Base-by-base conservation (phyloP, 2,888 invertebrate genomes). In the Gastrophysa polygoni region DNA sequence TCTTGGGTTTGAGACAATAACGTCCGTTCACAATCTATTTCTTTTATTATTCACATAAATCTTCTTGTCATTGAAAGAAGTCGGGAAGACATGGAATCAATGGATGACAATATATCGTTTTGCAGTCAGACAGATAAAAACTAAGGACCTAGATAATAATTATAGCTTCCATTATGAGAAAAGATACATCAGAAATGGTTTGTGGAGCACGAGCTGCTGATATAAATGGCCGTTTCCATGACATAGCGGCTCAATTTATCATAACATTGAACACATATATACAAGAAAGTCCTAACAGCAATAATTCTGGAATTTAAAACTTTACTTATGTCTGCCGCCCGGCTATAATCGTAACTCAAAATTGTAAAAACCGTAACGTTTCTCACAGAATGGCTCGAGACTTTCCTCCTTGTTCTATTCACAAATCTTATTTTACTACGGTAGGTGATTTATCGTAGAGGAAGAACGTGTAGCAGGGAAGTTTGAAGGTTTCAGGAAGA, bases 341-440 rank as follows among this genome's bases (percentile, higher is more conserved):
- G 67, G 70, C 71, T 71, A 73, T 73, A 73, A 73, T 72, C 70
- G 71, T 73, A 73, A 72, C 62, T 73, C 72, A 73, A 71, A 71
- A 68, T 72, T 58, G 66, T 67, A 72, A 72, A 73, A 72, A 70
- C 63, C 28, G 11, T 54, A 54, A 57, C 54, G 52, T 62, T 57
- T 59, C 63, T 59, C 46, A 51, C 56, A 50, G 63, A 63, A 63
- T 32, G 55, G 63, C 46, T 59, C 44, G 38, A 58, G 54, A 55
- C 55, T 59, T 63, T 59, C 52, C 46, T 43, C 14, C 43, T 46
- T 21, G 18, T 47, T 34, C 50, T 54, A 21, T 58, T 34, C 48
- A 47, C 52, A 34, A 57, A 57, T 61, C 48, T 57, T 57, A 32
- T 47, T 21, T 57, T 17, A 18, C n/a, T 20, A 24, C 17, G 20